phyloP scores from a whole-genome alignment of 1,140 invertebrate species.

The roundworm (Caenorhabditis elegans) region WBcel235 BX284602.5:5847501-5848000 shows the following conservation, averaged over 20 bases:
- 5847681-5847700: no score
- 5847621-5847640: no score
- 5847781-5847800: not conserved
- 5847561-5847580: no score
- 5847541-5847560: no score
- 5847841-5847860: not conserved
- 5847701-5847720: not conserved
- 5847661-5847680: no score
- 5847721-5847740: not conserved
- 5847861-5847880: not conserved
- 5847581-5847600: no score
- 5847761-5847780: not conserved
- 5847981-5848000: not conserved
- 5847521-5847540: not conserved
- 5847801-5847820: not conserved
- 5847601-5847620: no score
- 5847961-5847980: not conserved
- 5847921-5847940: not conserved
- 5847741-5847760: not conserved
- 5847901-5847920: no score
- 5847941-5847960: not conserved
- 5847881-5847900: not conserved
- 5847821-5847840: not conserved
- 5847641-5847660: no score
- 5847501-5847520: no score